Evolutionary conservation across 2,888 invertebrate species (phyloP), one percentile per base, ranked within the genome.

Genomic region (Pyrochroa serraticornis): DNA sequence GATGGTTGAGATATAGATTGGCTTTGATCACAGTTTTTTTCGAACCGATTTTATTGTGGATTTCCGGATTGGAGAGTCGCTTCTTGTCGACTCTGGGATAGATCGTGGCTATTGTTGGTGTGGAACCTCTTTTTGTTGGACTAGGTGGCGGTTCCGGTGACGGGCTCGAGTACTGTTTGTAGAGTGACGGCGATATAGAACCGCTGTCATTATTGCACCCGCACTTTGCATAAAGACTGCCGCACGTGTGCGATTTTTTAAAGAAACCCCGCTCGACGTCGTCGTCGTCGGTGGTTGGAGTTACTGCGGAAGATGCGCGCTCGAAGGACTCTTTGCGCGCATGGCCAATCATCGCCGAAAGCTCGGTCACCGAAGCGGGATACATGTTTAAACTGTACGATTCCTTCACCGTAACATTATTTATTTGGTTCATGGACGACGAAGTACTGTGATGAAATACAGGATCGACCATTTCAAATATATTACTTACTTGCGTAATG

Each of bases 211-310:
- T 68, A 66, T 72, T 69, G 62, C 79, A 78, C 46, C 71, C 71
- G 67, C 80, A 80, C 70, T 80, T 79, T 39, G 79, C 80, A 69
- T 76, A 80, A 49, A 79, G 67, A 65, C 80, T 79, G 60, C 80
- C 80, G 71, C 80, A 80, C 66, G 78, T 77, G 74, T 79, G 78
- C 10, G 76, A 69, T 70, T 76, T 75, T 71, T 74, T 72, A 62
- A 75, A 71, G 63, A 66, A 49, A 55, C 62, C 68, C 62, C 70
- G 70, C 42, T 58, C 50, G 38, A 47, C 34, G 36, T 14, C 32
- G 8, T 31, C 56, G 10, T 31, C 34, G 7, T 50, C 55, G 43
- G 53, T 45, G 58, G 58, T 45, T 48, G 59, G 13, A 46, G 48
- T 53, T 35, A 47, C 14, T 58, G 57, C 10, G 48, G 38, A 14